phyloP scores from a whole-genome alignment of 2,113 vertebrate species.

The Hyla sarda region DNA sequence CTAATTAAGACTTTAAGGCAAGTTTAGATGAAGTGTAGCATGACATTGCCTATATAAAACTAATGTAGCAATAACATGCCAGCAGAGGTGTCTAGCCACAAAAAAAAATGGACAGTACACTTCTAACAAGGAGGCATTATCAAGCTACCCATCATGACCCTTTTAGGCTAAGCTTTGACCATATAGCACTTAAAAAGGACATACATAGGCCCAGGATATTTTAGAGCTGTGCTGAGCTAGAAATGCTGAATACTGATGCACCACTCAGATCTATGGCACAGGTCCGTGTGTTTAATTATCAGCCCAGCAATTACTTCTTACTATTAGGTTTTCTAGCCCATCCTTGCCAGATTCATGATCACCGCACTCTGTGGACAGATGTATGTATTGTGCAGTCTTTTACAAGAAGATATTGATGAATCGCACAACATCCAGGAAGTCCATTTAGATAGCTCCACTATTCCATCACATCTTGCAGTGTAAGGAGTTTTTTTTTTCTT shows the following conservation, averaged over 20 bases:
- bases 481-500: background rate
- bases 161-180: background rate
- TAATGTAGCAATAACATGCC: background rate
- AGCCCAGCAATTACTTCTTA: background rate
- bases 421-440: background rate
- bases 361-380: no score
- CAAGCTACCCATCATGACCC: no score
- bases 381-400: background rate
- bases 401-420: slow-evolving; percentile 3
- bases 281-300: background rate
- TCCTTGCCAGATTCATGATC: background rate
- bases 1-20: no score
- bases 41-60: no score
- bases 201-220: background rate
- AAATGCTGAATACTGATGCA: background rate
- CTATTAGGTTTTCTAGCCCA: background rate
- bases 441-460: background rate
- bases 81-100: no score
- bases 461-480: slow-evolving; percentile 17
- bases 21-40: background rate
- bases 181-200: background rate
- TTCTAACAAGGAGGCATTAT: no score
- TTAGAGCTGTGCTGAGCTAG: background rate
- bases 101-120: no score
- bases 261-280: background rate